Conservation (phyloP, 2,888 invertebrate species). For the Nymphalis c-album region DNA sequence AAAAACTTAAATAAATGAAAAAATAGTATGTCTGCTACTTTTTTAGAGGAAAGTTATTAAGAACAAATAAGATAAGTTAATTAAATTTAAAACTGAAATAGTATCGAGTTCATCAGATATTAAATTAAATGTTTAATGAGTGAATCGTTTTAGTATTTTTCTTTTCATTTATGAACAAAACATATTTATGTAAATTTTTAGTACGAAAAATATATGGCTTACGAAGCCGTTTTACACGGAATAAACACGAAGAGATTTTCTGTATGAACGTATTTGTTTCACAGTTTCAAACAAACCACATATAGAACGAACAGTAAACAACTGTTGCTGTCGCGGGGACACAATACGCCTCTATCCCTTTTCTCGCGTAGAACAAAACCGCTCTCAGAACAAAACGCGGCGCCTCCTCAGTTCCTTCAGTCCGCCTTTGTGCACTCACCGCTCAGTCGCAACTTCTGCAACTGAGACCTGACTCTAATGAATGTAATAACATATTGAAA, state of each 20-base stretch:
- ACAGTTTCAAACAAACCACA: background rate
- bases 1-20: too few species aligned
- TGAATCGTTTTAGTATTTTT: too few species aligned
- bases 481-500: slow-evolving; percentile 9
- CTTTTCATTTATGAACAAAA: too few species aligned
- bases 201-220: background rate
- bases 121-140: background rate
- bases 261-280: background rate
- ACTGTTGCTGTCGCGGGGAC: background rate
- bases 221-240: background rate
- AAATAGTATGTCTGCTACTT: too few species aligned
- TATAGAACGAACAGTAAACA: background rate
- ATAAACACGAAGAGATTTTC: background rate
- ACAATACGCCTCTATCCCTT: background rate
- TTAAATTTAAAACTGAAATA: too few species aligned
- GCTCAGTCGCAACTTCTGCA: background rate
- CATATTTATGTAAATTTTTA: too few species aligned
- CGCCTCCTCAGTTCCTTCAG: slow-evolving; percentile 1
- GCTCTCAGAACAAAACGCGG: slow-evolving; percentile 1
- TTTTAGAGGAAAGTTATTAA: too few species aligned
- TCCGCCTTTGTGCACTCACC: background rate
- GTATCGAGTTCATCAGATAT: background rate
- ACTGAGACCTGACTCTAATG: background rate
- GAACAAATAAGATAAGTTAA: too few species aligned
- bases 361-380: slow-evolving; percentile 2